Conservation (phyloP, 2,888 invertebrate species). For the Argyresthia goedartella region DNA sequence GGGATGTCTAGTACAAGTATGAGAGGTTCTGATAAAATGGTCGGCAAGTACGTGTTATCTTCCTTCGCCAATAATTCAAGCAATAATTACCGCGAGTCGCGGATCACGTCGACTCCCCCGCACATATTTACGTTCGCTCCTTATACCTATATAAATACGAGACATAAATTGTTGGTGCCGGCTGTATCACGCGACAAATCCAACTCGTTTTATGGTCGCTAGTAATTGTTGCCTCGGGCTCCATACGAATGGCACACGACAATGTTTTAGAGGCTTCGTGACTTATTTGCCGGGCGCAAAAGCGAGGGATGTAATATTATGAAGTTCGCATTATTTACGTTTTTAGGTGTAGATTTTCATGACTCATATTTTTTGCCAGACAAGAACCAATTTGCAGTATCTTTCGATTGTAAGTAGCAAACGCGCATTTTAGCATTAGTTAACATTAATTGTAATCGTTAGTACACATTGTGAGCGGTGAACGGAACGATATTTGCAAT, state of each 20-base stretch:
- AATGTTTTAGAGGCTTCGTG: conserved; percentile 20
- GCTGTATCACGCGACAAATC: conserved; percentile 34
- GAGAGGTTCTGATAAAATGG: conserved; percentile 31
- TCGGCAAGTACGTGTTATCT: conserved; percentile 58
- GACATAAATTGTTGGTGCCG: neutral
- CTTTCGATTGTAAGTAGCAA: no score
- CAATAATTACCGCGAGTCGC: conserved; percentile 62
- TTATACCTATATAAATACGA: neutral
- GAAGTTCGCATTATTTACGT: neutral
- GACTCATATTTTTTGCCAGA: no score
- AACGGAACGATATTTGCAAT: no score
- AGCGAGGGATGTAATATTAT: neutral
- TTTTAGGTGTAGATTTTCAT: neutral
- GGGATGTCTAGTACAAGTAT: neutral
- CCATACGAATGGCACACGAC: conserved; percentile 15
- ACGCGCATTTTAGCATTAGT: no score
- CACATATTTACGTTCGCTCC: conserved; percentile 41
- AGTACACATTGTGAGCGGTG: no score
- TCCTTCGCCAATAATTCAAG: conserved; percentile 65
- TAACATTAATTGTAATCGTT: no score
- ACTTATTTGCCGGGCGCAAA: conserved; percentile 8
- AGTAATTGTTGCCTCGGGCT: conserved; percentile 37
- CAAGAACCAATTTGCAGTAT: no score
- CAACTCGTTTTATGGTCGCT: conserved; percentile 28
- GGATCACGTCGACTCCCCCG: conserved; percentile 48